Base-by-base conservation (phyloP, 1,140 invertebrate genomes). In the Penaeus japonicus region DNA sequence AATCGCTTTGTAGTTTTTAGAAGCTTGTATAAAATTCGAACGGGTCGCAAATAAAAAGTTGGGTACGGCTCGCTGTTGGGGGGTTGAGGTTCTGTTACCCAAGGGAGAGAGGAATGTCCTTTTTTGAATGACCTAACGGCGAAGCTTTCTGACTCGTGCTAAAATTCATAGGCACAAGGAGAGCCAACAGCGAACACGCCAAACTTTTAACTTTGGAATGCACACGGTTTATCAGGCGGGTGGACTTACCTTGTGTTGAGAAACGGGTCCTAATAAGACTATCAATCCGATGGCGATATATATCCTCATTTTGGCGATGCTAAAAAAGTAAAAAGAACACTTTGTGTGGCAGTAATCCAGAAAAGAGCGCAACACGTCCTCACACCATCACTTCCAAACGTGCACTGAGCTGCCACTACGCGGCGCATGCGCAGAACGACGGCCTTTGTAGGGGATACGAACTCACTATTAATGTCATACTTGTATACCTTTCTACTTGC, bases 261-360 rank as follows among this genome's bases (percentile, higher is more conserved):
- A 83, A 22, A 83, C 22, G 81, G 81, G 81, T 32, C 81, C 81
- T 65, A 83, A 7, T 32, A 83, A 65, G 81, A 59, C 81, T 65
- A 83, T 59, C n/a, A 55, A 83, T 39, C 81, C 81, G 81, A 83
- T 83, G 81, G 59, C 32, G 24, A 83, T 27, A 65, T 83, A 83
- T 59, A 83, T 83, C 81, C 81, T 65, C 81, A 83, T 83, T 54
- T 55, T 65, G 81, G 59, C 59, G 32, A 35, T 59, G 27, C 20
- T 39, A 39, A 62, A 83, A 35, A 59, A 39, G 35, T 65, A 83
- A 65, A 65, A 83, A 83, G 32, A 39, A 83, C 30, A 83, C 81
- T 83, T 83, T 83, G 35, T 62, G 81, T 83, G 81, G 81, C 59
- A 83, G 55, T 65, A 83, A 83, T 83, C 81, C 81, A 83, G 81